Conservation (phyloP, 2,797 vertebrate species). For the Yasuhikotakia modesta region DNA sequence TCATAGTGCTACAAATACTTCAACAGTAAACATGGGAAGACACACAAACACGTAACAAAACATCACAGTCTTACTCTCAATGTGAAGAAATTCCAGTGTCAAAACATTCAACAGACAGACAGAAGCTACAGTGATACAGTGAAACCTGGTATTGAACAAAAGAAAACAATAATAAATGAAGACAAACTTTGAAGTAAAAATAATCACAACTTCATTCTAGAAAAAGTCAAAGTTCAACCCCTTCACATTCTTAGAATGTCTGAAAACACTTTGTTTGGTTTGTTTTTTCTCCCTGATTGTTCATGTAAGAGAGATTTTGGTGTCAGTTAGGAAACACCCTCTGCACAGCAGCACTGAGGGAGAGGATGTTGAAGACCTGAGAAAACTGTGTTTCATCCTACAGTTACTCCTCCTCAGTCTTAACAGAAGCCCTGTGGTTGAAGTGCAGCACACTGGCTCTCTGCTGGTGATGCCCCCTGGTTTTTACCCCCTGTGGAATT, state of each 20-base stretch:
- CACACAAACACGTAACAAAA: conserved; percentile 7
- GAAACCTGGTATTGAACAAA: no score
- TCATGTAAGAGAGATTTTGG: not conserved
- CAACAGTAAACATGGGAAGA: conserved; percentile 29
- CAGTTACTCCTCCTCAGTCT: conserved; percentile 60
- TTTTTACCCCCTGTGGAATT: conserved; percentile 46
- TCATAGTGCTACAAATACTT: conserved; percentile 40
- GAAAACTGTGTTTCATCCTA: conserved; percentile 33
- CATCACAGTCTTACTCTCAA: not conserved
- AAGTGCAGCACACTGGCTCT: conserved; percentile 78
- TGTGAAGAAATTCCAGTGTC: conserved; percentile 5
- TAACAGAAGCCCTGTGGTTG: conserved; percentile 66
- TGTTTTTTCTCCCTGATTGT: conserved; percentile 35
- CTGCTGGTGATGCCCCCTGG: conserved; percentile 65
- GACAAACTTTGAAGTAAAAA: conserved; percentile 22
- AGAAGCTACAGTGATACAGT: no score
- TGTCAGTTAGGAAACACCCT: not conserved
- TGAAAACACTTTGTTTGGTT: conserved; percentile 76
- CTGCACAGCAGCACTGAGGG: conserved; percentile 8
- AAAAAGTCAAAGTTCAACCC: conserved; percentile 55
- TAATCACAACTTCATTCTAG: conserved; percentile 17
- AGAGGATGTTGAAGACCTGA: conserved; percentile 11
- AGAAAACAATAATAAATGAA: conserved; percentile 50
- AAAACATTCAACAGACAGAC: not conserved
- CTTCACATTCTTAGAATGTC: conserved; percentile 67